Evolutionary conservation across 2,888 invertebrate genomes (phyloP).

Genomic region (Encarsia formosa): DNA sequence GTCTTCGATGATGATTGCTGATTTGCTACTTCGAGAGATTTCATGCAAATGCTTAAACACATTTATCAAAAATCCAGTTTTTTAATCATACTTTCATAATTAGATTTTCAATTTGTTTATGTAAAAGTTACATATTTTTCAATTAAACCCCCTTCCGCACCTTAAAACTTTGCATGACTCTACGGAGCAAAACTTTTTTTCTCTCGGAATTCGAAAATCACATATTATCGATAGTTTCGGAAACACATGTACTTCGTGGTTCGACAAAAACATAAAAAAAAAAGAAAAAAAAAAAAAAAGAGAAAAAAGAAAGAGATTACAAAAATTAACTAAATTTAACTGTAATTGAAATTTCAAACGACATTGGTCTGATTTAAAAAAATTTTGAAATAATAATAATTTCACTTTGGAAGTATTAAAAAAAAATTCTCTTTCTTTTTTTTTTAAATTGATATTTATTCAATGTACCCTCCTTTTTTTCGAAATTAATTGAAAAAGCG

Average conservation of each 20-base stretch:
- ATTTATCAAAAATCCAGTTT: too few species aligned
- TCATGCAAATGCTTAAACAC: conserved; percentile 24
- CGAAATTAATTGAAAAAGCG: conserved; percentile 29
- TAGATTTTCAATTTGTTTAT: too few species aligned
- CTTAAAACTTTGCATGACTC: not conserved
- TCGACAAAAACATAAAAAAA: too few species aligned
- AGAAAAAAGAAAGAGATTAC: conserved; percentile 7
- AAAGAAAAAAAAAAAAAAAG: conserved; percentile 22
- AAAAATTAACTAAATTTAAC: too few species aligned
- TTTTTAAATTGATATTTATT: conserved; percentile 12
- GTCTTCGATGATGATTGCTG: conserved; percentile 44
- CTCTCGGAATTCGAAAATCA: conserved; percentile 26
- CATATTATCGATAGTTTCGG: conserved; percentile 20
- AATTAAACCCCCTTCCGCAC: not conserved
- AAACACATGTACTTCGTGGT: conserved; percentile 6
- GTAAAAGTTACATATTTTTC: too few species aligned
- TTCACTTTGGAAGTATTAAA: not conserved
- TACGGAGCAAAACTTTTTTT: conserved; percentile 19
- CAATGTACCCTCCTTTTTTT: conserved; percentile 15
- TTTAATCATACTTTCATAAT: too few species aligned
- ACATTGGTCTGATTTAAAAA: too few species aligned
- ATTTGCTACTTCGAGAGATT: conserved; percentile 33
- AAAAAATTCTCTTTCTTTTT: conserved; percentile 21
- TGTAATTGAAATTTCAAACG: too few species aligned
- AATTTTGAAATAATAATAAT: too few species aligned